phyloP scores from a whole-genome alignment of 2,888 invertebrate species.

The Acrobasis repandana region DNA sequence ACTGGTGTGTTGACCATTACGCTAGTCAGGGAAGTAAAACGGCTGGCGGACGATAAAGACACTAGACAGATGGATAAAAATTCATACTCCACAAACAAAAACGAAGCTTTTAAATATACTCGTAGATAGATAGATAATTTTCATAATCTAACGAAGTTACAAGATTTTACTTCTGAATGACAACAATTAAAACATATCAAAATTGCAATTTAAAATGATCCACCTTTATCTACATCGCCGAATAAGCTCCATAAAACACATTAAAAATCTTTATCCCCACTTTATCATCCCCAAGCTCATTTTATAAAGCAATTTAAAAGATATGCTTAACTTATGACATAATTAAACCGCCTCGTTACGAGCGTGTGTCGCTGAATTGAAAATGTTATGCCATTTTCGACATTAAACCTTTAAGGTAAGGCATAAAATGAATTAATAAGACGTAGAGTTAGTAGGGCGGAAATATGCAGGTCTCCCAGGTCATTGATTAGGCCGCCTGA shows the following conservation, averaged over 20 bases:
- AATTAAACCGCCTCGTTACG: slow-evolving; percentile 12
- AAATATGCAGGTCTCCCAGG: slow-evolving; percentile 37
- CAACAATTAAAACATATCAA: background rate
- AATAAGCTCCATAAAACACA: background rate
- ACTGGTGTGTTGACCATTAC: no score
- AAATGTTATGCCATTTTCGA: slow-evolving; percentile 10
- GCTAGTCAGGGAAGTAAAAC: no score
- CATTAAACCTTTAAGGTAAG: slow-evolving; percentile 17
- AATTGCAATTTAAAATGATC: background rate
- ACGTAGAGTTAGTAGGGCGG: slow-evolving; percentile 39
- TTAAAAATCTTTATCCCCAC: background rate
- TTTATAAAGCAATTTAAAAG: slow-evolving; percentile 16
- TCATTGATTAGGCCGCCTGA: slow-evolving; percentile 43
- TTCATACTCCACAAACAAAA: no score
- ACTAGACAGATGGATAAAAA: no score
- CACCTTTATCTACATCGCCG: background rate
- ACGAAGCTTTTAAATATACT: no score
- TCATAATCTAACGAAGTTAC: no score
- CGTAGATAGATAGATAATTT: no score
- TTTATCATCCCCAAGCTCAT: background rate
- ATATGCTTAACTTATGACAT: slow-evolving; percentile 12
- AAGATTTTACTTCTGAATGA: no score
- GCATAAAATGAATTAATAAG: slow-evolving; percentile 23
- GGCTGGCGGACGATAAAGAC: no score
- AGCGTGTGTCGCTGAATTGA: slow-evolving; percentile 5